A percentile compares a stretch with the other conserved stretches of the same genome.
Conservation (phyloP, 35 echinoderm and acorn worm species). For the Stichopus chloronotus region DNA sequence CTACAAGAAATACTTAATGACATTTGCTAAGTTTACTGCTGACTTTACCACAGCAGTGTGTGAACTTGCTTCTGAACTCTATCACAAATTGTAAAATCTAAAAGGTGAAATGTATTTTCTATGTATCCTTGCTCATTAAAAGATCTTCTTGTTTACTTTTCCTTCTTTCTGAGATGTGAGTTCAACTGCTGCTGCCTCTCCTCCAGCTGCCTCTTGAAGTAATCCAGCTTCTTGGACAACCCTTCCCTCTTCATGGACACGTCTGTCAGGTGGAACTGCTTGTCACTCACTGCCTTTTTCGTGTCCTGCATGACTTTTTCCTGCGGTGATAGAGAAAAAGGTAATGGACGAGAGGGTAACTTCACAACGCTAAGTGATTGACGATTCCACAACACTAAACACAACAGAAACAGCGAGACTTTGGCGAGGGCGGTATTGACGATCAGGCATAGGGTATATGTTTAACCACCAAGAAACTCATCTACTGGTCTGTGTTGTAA, state of each 20-base stretch:
- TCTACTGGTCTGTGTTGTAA: too few relatives aligned
- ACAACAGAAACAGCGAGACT: background rate
- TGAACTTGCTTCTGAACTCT: too few relatives aligned
- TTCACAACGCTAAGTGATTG: background rate
- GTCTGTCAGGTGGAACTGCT: slow-evolving; percentile 72
- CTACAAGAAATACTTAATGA: too few relatives aligned
- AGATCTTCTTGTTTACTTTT: slow-evolving; percentile 2
- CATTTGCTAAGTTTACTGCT: too few relatives aligned
- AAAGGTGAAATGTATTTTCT: too few relatives aligned
- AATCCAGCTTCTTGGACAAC: slow-evolving; percentile 67
- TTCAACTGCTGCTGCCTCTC: slow-evolving; percentile 85
- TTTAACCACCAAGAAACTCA: too few relatives aligned
- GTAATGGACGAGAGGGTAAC: background rate
- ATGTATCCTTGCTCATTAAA: too few relatives aligned
- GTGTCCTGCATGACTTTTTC: slow-evolving; percentile 61
- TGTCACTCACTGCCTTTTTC: slow-evolving; percentile 61
- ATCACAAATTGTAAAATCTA: too few relatives aligned
- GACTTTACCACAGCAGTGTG: too few relatives aligned
- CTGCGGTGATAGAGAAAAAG: background rate
- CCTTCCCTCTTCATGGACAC: slow-evolving; percentile 71
- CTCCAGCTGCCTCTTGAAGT: slow-evolving; percentile 74
- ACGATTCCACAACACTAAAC: background rate
- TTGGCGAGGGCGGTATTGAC: too few relatives aligned
- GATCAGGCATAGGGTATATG: too few relatives aligned
- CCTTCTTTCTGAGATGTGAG: slow-evolving; percentile 63